phyloP scores from a whole-genome alignment of 1,140 invertebrate species.

The Penaeus japonicus region DNA sequence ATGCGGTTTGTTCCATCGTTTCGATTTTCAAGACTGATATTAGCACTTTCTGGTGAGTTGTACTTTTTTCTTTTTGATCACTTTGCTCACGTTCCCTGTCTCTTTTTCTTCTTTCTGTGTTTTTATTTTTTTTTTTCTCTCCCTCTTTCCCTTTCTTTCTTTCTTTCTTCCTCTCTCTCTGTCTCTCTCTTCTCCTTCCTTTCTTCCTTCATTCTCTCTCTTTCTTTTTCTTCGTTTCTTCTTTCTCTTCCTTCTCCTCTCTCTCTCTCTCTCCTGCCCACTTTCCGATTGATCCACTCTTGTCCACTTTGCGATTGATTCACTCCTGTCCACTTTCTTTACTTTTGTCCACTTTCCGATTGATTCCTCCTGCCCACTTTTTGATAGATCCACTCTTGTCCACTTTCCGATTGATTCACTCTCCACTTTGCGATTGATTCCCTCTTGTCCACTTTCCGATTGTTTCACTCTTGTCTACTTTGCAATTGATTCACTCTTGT shows the following conservation, averaged over 20 bases:
- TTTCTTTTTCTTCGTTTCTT: too few relatives aligned
- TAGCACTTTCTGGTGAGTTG: slow-evolving; percentile 10
- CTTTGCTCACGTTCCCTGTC: not conserved
- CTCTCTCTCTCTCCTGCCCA: too few relatives aligned
- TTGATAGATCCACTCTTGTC: too few relatives aligned
- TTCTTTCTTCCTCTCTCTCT: not conserved
- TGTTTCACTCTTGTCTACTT: too few relatives aligned
- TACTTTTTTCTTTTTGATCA: not conserved
- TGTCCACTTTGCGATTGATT: not conserved
- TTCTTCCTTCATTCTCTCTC: not conserved
- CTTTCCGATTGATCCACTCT: not conserved
- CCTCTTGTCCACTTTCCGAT: too few relatives aligned
- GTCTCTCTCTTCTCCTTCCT: not conserved
- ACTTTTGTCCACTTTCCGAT: too few relatives aligned
- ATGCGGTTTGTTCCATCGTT: slow-evolving; percentile 14
- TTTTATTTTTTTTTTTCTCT: too few relatives aligned
- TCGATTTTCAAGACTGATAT: slow-evolving; percentile 23
- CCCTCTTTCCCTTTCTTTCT: not conserved
- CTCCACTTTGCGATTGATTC: too few relatives aligned
- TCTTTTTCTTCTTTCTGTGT: not conserved
- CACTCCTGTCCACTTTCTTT: too few relatives aligned
- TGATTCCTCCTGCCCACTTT: too few relatives aligned
- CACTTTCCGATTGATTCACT: too few relatives aligned
- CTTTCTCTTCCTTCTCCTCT: not conserved
- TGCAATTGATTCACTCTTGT: too few relatives aligned